Conservation (phyloP, 2,888 invertebrate species). For the Colletes collaris region DNA sequence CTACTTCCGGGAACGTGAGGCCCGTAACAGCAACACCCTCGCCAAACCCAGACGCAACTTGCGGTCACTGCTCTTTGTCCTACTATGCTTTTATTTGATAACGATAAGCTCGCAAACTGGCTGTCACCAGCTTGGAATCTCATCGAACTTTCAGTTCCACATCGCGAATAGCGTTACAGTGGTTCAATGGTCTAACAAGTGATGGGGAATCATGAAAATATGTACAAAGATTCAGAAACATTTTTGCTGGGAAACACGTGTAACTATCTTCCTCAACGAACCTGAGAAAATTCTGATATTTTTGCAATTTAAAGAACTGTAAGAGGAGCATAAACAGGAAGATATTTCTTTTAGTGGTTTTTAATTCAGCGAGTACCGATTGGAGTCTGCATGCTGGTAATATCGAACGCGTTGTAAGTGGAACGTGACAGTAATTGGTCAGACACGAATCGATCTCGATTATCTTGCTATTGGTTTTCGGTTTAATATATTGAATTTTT, state of each 20-base stretch:
- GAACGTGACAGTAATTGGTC: constrained; percentile 10
- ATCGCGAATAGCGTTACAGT: background rate
- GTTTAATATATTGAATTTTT: too few species aligned
- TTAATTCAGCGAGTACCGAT: too few species aligned
- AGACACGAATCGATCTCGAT: background rate
- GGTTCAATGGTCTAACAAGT: too few species aligned
- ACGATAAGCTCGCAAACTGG: constrained; percentile 23
- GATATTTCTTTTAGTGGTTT: too few species aligned
- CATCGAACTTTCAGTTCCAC: background rate
- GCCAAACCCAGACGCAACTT: constrained; percentile 61
- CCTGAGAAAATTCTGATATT: too few species aligned
- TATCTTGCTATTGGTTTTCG: too few species aligned
- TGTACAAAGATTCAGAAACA: too few species aligned
- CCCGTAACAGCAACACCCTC: constrained; percentile 69
- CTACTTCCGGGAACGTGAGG: constrained; percentile 82
- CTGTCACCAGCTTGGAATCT: background rate
- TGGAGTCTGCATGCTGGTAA: background rate
- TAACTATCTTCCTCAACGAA: too few species aligned
- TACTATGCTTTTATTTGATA: constrained; percentile 40
- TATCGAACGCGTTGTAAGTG: constrained; percentile 4
- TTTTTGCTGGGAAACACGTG: too few species aligned
- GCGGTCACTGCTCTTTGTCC: constrained; percentile 66
- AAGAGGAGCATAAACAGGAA: too few species aligned
- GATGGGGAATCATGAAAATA: too few species aligned
- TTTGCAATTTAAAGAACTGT: too few species aligned